phyloP scores from a whole-genome alignment of 2,113 vertebrate species.

The Pionites leucogaster region DNA sequence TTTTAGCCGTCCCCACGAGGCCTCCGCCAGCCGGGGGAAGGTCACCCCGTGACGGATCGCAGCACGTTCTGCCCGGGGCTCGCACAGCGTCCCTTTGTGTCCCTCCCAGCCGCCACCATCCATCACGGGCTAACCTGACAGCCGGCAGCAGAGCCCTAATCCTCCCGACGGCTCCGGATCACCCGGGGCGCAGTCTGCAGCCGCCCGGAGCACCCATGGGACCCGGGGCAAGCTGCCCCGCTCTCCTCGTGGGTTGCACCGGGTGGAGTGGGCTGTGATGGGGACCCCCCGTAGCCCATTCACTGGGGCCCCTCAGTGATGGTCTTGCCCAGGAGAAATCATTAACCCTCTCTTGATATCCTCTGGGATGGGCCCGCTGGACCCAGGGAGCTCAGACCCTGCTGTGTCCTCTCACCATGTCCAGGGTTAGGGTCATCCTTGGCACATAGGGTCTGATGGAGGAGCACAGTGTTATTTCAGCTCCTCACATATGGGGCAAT shows the following conservation, averaged over 20 bases:
- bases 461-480: fast-evolving
- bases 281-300: neutral
- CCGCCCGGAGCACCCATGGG: neutral
- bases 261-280: fast-evolving
- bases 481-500: fast-evolving
- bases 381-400: fast-evolving
- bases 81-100: constrained; percentile 85
- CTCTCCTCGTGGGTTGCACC: fast-evolving
- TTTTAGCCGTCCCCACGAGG: constrained; percentile 48
- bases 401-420: fast-evolving
- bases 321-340: fast-evolving
- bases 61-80: constrained; percentile 78
- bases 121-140: constrained; percentile 91
- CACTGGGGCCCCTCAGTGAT: fast-evolving
- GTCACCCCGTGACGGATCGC: constrained; percentile 79
- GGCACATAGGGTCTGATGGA: neutral
- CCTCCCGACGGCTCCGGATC: constrained; percentile 44
- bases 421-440: neutral
- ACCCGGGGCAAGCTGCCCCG: fast-evolving
- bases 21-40: constrained; percentile 19
- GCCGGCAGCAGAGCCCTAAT: constrained; percentile 75
- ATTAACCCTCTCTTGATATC: neutral
- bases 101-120: constrained; percentile 86
- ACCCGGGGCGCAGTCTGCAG: neutral
- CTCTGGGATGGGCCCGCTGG: fast-evolving